Evolutionary conservation across 2,888 invertebrate genomes (phyloP).

Genomic region (Branchellion lobata): DNA sequence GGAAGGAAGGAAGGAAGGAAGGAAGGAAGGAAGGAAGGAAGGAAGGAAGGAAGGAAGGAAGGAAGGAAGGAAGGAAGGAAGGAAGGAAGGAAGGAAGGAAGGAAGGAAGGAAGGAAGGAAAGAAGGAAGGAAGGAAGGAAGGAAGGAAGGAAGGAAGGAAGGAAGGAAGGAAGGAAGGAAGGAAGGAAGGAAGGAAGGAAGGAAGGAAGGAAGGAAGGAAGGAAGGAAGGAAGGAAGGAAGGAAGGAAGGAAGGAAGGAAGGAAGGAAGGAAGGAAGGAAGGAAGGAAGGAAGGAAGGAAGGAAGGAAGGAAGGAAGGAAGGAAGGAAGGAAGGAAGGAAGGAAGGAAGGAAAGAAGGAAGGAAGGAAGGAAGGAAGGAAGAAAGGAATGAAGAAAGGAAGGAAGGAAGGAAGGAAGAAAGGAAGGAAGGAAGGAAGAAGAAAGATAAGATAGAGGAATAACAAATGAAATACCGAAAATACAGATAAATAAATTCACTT

Average conservation of each 20-base stretch:
- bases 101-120: conserved; percentile 2
- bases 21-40: no score
- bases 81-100: conserved; percentile 5
- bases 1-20: no score
- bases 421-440: conserved; percentile 10
- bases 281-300: conserved; percentile 10
- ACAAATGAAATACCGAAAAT: no score
- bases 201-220: conserved; percentile 10
- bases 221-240: conserved; percentile 10
- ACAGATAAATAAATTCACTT: no score
- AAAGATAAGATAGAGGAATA: background rate
- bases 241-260: conserved; percentile 10
- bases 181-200: conserved; percentile 10
- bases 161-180: conserved; percentile 10
- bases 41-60: no score
- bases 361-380: conserved; percentile 10
- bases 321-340: conserved; percentile 10
- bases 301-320: conserved; percentile 10
- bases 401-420: conserved; percentile 7
- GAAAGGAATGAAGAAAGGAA: background rate
- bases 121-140: conserved; percentile 7
- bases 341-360: conserved; percentile 7
- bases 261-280: conserved; percentile 10
- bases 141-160: conserved; percentile 10
- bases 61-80: no score